Evolutionary conservation across 2,888 invertebrate genomes (phyloP), one percentile per base, ranked within the genome.

Genomic region (Clitarchus hookeri): DNA sequence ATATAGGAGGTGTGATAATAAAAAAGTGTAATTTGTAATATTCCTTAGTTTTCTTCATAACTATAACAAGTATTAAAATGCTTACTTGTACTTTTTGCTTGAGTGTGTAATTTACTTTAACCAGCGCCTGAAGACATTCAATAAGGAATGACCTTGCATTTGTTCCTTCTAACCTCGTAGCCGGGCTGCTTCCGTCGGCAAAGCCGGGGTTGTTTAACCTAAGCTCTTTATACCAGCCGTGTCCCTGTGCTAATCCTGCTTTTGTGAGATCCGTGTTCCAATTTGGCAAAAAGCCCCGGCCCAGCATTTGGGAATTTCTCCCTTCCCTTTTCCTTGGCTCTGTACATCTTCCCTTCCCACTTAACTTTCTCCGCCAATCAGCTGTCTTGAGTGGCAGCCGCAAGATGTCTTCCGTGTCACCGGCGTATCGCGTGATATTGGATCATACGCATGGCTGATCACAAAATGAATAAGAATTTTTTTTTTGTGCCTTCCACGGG

Each of bases 391-490:
- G 65, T 65, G 65, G 8, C 65, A n/a, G 65, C n/a, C 65, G 65
- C 65, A 65, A 65, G 65, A 65, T 65, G 65, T 65, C 65, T 65
- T 65, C 65, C 23, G 65, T 65, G 65, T 65, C 82, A 36, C 82
- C 82, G 44, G 25, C 44, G 82, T 27, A 82, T 82, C 82, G 44
- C n/a, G 27, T 23, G 19, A 36, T 82, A 82, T 82, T 82, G 23
- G 82, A 82, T 82, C 82, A 82, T 36, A 36, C n/a, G 27, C 82
- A 82, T 36, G 82, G 44, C 8, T 82, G 82, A 82, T 82, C 82
- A 82, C 44, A 82, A 36, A 82, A 82, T 82, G 27, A 23, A 82
- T 36, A 82, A 36, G 27, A 44, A 3, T 13, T 44, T 44, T 36
- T 16, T 36, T 36, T 82, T 82, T 82, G 25, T 82, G 19, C 82